Evolutionary conservation across 1,140 invertebrate species (phyloP), one percentile per base, ranked within the genome.

Genomic region (Centruroides vittatus): DNA sequence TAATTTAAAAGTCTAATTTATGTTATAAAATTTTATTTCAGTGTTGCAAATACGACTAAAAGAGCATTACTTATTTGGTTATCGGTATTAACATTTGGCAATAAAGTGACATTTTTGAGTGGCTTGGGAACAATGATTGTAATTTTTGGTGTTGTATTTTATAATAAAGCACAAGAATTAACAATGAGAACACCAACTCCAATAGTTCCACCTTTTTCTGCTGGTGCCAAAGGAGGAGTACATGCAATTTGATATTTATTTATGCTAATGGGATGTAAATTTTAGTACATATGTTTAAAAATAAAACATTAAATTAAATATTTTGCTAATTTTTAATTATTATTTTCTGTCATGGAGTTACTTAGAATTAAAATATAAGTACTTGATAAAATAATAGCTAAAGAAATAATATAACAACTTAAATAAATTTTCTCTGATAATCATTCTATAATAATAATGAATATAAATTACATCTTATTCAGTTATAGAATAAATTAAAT

Each of bases 11-110:
- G 5, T 10, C 9, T 8, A 5, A 60, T 60, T 59, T 35, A n/a
- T n/a, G 36, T n/a, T 23, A 59, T 23, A 9, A 6, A 46, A 49
- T 46, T 62, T 34, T 58, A 7, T 36, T 81, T 65, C 75, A 90
- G 88, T 78, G 88, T 91, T 62, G 86, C 85, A 9, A 91, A 91
- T 74, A 90, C 88, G 62, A 84, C 84, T 23, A 91, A 91, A 72
- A 74, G 88, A 71, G 88, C 88, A 47, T 82, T 88, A 67, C 75
- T 90, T 35, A 90, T 90, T 65, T 89, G 86, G 87, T 72, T 88
- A 53, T 89, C 87, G 49, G 82, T 89, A 57, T 73, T 89, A 57
- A 73, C 89, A 67, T 90, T 89, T 74, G 82, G 84, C 56, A 91
- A 90, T 72, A 80, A 83, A 54, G 82, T 90, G 60, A 89, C 86